Evolutionary conservation across 2,888 invertebrate genomes (phyloP), one percentile per base, ranked within the genome.

Genomic region (Siphlonurus alternatus): DNA sequence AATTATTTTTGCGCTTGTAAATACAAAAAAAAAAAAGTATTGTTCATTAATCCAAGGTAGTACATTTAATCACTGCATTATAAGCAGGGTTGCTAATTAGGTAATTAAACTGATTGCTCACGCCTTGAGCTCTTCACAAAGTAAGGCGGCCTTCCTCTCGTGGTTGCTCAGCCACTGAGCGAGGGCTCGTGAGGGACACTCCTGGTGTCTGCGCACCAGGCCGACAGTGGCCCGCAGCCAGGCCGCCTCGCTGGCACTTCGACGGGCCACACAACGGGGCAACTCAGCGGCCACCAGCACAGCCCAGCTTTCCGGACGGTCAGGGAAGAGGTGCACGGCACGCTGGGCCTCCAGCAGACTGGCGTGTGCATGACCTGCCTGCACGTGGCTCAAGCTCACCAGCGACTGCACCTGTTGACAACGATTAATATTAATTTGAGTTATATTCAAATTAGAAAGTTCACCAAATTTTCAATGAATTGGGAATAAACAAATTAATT

Each of bases 291-390:
- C 73, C 7, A 83, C 74, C 61, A 88, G 74, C 64, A 82, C 81
- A 19, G 82, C 80, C 87, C 89, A 88, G 69, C 85, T 83, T 72
- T 86, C 85, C 61, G 81, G 74, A 68, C 82, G 79, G 69, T 81
- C 79, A n/a, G 93, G 92, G 74, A 85, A 84, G 71, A 84, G 79
- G 73, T 87, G 87, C 54, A 91, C 79, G 2, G 88, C 87, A 71
- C 83, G 83, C 74, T 89, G 87, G 23, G 88, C 85, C 22, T 65
- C 69, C 10, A 66, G 60, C 24, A 73, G 65, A 53, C 68, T 67
- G 15, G 62, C 61, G 2, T 38, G 23, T 3, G 66, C 66, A 25
- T 68, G 63, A 23, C 80, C 81, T 23, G 78, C 76, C 56, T 81
- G 73, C 61, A 83, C 77, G 70, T 83, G 81, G 25, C 84, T 80